Conservation (phyloP, 2,113 vertebrate species). For the Spermophilus dauricus region DNA sequence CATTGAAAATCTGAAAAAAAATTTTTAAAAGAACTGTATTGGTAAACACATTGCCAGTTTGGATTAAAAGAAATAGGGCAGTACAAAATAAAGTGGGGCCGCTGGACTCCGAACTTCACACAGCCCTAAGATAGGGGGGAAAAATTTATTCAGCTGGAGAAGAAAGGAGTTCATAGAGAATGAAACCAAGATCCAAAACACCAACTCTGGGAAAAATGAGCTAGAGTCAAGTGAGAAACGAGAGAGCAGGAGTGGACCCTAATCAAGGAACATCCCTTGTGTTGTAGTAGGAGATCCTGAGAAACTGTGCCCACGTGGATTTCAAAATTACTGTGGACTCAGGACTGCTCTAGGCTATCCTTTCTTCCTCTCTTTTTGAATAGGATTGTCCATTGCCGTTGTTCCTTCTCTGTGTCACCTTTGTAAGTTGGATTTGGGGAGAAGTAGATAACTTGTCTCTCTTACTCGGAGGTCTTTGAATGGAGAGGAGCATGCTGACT, state of each 20-base stretch:
- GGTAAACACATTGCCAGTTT: background rate
- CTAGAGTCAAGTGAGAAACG: background rate
- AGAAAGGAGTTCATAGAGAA: background rate
- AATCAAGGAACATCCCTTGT: background rate
- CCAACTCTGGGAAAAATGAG: background rate
- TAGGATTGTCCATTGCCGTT: background rate
- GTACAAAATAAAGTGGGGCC: background rate
- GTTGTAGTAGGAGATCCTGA: background rate
- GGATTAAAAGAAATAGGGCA: background rate
- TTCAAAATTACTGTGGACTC: background rate
- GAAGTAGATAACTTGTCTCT: background rate
- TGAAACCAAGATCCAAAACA: background rate
- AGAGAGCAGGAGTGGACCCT: background rate
- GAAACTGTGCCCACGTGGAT: background rate
- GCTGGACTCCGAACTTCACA: background rate
- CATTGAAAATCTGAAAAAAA: background rate
- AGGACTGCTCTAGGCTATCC: background rate
- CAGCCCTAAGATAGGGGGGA: background rate
- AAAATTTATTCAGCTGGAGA: background rate
- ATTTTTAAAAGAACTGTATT: conserved; percentile 2
- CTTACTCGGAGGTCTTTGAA: background rate
- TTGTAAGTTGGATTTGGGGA: background rate
- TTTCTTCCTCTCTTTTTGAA: background rate
- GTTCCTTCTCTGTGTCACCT: background rate
- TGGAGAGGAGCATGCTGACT: background rate